Percentiles rank a stretch among this genome's conserved stretches.
These are phyloP conservation scores for Sphaerophoria taeniata DNA, from an alignment of 2,888 invertebrate species.

Conservation along the genomic window DNA sequence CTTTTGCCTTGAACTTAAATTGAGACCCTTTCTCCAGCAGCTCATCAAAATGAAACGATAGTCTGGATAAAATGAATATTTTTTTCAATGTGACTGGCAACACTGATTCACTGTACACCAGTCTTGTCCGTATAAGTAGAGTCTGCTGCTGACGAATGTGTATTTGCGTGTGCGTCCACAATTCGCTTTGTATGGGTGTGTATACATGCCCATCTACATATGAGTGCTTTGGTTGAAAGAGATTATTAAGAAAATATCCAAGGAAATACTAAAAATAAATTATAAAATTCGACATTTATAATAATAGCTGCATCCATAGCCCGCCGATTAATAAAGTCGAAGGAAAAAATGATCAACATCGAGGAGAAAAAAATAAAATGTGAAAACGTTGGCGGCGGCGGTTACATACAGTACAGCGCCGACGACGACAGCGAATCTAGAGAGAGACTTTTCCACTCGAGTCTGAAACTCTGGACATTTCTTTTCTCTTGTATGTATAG, in stretches of 20 bases:
- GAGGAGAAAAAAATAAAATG: neutral
- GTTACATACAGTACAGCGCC: no score
- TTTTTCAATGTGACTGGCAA: no score
- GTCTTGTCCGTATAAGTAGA: slow-evolving; percentile 15
- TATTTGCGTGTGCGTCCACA: slow-evolving; percentile 20
- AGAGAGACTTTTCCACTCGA: neutral
- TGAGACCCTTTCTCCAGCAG: no score
- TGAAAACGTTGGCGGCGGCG: no score
- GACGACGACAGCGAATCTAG: neutral
- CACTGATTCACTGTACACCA: slow-evolving; percentile 5
- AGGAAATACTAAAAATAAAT: slow-evolving; percentile 70
- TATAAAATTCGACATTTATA: slow-evolving; percentile 36
- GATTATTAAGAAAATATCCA: slow-evolving; percentile 66
- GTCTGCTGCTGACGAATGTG: neutral
- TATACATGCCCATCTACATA: neutral
- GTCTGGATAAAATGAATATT: no score
- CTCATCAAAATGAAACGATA: no score
- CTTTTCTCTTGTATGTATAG: neutral
- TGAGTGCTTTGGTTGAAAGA: slow-evolving; percentile 55
- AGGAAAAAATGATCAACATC: neutral
- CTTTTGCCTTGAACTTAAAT: no score
- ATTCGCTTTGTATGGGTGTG: slow-evolving; percentile 24
- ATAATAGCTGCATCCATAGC: slow-evolving; percentile 51
- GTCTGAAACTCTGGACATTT: neutral
- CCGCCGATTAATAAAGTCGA: slow-evolving; percentile 25